Conservation (phyloP, 2,113 vertebrate species). For the Scytalopus superciliaris region DNA sequence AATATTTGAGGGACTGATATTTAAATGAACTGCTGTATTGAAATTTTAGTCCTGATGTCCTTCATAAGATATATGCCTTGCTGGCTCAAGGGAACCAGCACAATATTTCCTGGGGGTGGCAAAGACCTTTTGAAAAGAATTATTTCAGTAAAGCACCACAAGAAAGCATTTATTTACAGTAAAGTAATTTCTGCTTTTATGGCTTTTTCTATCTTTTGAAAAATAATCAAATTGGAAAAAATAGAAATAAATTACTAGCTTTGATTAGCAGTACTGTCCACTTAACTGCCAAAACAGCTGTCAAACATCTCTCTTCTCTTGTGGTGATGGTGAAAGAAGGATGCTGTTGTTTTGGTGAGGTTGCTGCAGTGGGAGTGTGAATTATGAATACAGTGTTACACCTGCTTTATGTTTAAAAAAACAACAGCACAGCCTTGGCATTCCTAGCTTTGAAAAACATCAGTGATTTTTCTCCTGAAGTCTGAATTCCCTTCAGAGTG, state of each 20-base stretch:
- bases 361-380: not conserved
- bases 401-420: not conserved
- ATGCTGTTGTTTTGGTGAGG: not conserved
- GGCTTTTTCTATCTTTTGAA: not conserved
- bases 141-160: not conserved
- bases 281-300: not conserved
- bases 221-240: not conserved
- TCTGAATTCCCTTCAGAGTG: not conserved
- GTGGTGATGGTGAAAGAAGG: not conserved
- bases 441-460: not conserved
- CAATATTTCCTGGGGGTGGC: not conserved
- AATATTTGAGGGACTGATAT: slow-evolving; percentile 5
- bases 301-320: not conserved
- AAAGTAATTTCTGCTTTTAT: not conserved
- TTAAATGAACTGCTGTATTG: not conserved
- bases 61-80: not conserved
- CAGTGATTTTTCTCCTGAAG: not conserved
- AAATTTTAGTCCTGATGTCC: not conserved
- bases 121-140: not conserved
- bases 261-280: not conserved
- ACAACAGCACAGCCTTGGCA: not conserved
- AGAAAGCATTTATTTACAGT: not conserved
- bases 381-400: not conserved
- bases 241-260: not conserved
- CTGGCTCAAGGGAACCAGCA: not conserved